phyloP scores from a whole-genome alignment of 2,113 vertebrate genomes.

The Thinocorus orbignyianus region DNA sequence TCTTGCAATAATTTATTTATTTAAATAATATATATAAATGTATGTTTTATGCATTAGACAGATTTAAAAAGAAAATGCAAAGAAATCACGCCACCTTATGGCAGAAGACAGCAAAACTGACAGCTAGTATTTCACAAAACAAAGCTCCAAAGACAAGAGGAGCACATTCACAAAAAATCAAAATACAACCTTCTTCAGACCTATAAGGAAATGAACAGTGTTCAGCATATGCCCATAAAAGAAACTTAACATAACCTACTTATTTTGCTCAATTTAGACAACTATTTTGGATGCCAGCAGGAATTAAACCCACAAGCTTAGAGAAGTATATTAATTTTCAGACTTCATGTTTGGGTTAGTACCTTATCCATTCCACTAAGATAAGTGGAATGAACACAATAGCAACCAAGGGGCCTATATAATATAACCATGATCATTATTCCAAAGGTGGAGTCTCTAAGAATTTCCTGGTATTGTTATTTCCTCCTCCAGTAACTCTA shows the following conservation, averaged over 20 bases:
- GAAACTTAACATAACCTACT: background rate
- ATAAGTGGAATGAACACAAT: background rate
- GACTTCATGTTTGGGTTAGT: background rate
- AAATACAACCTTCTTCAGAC: background rate
- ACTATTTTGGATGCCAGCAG: background rate
- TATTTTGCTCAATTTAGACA: background rate
- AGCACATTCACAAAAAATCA: background rate
- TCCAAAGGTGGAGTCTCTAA: slow-evolving; percentile 60
- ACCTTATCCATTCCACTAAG: background rate
- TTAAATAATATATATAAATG: background rate
- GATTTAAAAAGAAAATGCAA: background rate
- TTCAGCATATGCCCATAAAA: background rate
- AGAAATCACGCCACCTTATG: slow-evolving; percentile 56
- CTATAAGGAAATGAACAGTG: background rate
- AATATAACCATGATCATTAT: background rate
- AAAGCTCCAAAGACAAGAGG: background rate
- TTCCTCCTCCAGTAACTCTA: slow-evolving; percentile 44
- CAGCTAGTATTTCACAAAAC: background rate
- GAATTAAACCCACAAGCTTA: background rate
- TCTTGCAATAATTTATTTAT: background rate
- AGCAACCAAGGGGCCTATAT: background rate
- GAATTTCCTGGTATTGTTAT: slow-evolving; percentile 68
- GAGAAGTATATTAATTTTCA: background rate
- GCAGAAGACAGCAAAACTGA: background rate
- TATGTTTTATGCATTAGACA: background rate